Evolutionary conservation across 92 coral and sea anemone genomes (phyloP), one percentile per base, ranked within the genome.

Genomic region (Palythoa caribaeorum): DNA sequence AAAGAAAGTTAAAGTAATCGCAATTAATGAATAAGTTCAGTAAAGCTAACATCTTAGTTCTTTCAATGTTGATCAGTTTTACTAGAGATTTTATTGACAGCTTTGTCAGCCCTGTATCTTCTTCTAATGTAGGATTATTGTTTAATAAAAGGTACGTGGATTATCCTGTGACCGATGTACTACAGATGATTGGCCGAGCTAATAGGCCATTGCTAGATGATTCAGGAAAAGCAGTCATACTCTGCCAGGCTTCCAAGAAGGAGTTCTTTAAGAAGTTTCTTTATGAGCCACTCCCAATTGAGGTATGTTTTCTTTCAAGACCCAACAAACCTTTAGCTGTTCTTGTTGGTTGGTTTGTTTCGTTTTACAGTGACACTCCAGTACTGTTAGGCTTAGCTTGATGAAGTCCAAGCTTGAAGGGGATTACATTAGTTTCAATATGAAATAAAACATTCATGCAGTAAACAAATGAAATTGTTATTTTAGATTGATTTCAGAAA

Each of bases 191-290:
- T 55, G 98, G 99, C 37, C 92, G 92, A 54, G 98, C 96, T 12
- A 97, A 95, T 94, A 91, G 99, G 48, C 98, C 99, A 5, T 71
- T 97, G 57, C 48, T 94, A 62, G 99, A 97, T 73, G 99, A 97
- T 80, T 93, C 98, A 0, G 99, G 99, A 6, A 97, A 97, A 83
- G 99, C 98, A 48, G 99, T 97, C 38, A 97, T 97, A 51, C 96
- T 97, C 79, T 97, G 99, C 40, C 99, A 97, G 59, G 98, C 95
- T 50, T 97, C 99, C 3, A 97, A 97, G 91, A 97, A 97, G 77
- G 99, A 97, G 65, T 97, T 95, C 80, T 97, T 97, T 90, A 97
- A 97, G 92, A 97, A 97, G 89, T 97, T 97, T 63, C 92, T 97
- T 10, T 97, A 97, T 65, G 99, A 97, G 71, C 99, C 99, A 12